Conservation (phyloP, 2,113 vertebrate species). For the Paedocypris sp. region DNA sequence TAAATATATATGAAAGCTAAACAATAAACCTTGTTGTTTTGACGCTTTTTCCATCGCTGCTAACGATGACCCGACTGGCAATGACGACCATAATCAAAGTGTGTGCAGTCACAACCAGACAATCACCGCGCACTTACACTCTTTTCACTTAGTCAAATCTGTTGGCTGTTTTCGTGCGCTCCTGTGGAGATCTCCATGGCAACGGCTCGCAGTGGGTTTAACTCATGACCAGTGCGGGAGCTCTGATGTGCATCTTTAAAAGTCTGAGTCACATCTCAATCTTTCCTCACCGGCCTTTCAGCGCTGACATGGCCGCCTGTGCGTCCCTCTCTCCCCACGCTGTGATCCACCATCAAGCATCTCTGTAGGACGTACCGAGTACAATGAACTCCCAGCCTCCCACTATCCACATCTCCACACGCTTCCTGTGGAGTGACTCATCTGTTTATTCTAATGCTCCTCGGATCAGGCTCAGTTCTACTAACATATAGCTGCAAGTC, state of each 20-base stretch:
- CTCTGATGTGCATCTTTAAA: slow-evolving; percentile 7
- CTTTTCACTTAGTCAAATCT: slow-evolving; percentile 23
- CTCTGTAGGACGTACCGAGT: background rate
- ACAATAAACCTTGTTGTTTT: too few species aligned
- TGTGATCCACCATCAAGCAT: background rate
- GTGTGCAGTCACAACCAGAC: background rate
- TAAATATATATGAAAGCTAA: too few species aligned
- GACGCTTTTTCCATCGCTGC: background rate
- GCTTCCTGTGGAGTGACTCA: slow-evolving; percentile 6
- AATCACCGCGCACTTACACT: slow-evolving; percentile 7
- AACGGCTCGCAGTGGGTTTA: slow-evolving; percentile 13
- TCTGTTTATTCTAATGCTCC: background rate
- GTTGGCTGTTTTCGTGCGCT: slow-evolving; percentile 9
- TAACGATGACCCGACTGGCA: background rate
- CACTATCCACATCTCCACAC: background rate
- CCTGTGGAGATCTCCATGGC: slow-evolving; percentile 29
- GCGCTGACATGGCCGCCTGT: background rate
- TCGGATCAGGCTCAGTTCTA: background rate
- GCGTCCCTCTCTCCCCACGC: background rate
- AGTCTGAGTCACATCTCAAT: slow-evolving; percentile 30
- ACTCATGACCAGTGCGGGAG: background rate
- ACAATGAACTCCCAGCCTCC: background rate
- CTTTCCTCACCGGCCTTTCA: slow-evolving; percentile 13
- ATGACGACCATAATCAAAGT: background rate
- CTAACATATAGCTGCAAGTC: background rate